These are phyloP conservation scores for Microcebus ravelobensis DNA, from an alignment of 2,113 vertebrate genomes.

Conservation along the genomic window DNA sequence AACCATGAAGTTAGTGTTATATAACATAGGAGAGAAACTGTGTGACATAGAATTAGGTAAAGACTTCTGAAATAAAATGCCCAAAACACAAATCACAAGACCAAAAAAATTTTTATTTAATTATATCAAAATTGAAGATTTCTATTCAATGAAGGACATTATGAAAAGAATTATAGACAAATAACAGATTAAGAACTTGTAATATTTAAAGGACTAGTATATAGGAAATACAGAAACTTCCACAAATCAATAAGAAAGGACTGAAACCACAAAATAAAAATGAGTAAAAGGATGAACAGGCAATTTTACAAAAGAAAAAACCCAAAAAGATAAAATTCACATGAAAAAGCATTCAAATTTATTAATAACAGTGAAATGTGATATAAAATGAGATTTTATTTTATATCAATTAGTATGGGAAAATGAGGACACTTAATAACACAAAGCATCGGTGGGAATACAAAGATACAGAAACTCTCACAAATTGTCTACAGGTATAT, in stretches of 20 bases:
- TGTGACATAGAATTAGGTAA: neutral
- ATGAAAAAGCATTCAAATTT: neutral
- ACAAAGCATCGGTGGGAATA: neutral
- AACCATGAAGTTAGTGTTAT: neutral
- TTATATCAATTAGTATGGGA: neutral
- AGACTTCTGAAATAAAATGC: conserved; percentile 13
- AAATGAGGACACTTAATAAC: neutral
- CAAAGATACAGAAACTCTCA: neutral
- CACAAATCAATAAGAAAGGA: neutral
- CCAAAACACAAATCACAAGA: neutral
- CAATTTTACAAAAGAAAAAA: conserved; percentile 7
- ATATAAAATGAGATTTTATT: conserved; percentile 25
- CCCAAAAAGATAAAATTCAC: neutral
- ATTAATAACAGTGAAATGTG: neutral
- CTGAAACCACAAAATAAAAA: neutral
- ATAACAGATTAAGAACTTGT: neutral
- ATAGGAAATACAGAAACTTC: neutral
- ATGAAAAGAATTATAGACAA: neutral
- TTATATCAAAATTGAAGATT: neutral
- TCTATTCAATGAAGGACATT: neutral
- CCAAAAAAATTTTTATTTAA: neutral
- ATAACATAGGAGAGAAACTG: neutral
- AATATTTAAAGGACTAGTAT: neutral
- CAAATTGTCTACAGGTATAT: neutral
- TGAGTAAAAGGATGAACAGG: neutral